Conservation (phyloP, 2,113 vertebrate genomes). For the zebrafish (Danio rerio) region GRCz12tu NC_133193.1:49004001-49004500, state of each 20-base stretch:
- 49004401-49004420: constrained; percentile 47
- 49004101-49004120: background rate
- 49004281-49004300: constrained; percentile 80
- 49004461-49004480: background rate
- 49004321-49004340: constrained; percentile 80
- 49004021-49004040: too few relatives aligned
- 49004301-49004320: constrained; percentile 62
- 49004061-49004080: too few relatives aligned
- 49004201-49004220: constrained; percentile 76
- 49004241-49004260: constrained; percentile 76
- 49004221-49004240: constrained; percentile 75
- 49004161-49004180: constrained; percentile 67
- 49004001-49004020: too few relatives aligned
- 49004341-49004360: constrained; percentile 69
- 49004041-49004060: too few relatives aligned
- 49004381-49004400: background rate
- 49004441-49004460: background rate
- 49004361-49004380: constrained; percentile 71
- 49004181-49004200: constrained; percentile 83
- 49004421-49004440: background rate
- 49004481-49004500: background rate
- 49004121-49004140: background rate
- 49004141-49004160: background rate
- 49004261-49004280: constrained; percentile 81
- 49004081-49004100: too few relatives aligned